Percentiles rank a stretch among this genome's conserved stretches.
These are phyloP conservation scores for Urocyon cinereoargenteus DNA, from an alignment of 2,797 vertebrate genomes.

Conservation along the genomic window DNA sequence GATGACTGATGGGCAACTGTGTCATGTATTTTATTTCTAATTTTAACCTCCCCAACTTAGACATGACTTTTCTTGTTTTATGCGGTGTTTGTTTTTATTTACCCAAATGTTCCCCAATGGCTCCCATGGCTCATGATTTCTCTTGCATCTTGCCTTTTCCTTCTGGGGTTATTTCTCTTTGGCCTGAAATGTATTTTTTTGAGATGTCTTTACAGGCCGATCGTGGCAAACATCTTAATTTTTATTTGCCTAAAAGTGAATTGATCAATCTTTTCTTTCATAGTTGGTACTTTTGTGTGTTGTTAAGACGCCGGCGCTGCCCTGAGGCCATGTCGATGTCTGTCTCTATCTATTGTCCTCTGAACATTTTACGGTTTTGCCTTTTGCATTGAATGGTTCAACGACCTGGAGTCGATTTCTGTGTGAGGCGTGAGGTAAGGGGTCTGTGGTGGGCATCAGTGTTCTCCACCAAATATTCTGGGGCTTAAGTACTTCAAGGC, in stretches of 20 bases:
- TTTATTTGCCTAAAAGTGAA: not conserved
- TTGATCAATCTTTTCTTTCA: not conserved
- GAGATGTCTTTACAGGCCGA: not conserved
- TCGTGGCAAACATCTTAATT: not conserved
- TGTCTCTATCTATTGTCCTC: rapidly evolving
- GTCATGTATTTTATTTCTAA: not conserved
- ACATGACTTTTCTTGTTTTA: not conserved
- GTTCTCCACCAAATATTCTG: not conserved
- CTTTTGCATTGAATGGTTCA: not conserved
- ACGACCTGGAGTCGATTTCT: not conserved
- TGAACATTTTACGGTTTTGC: not conserved
- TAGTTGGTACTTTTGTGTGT: not conserved
- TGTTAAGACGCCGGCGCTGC: not conserved
- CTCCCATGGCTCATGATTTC: rapidly evolving
- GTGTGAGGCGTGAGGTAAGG: not conserved
- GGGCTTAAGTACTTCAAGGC: not conserved
- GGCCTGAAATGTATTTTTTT: not conserved
- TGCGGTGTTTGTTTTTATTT: not conserved
- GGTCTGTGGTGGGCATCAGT: not conserved
- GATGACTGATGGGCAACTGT: rapidly evolving
- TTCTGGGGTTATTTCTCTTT: not conserved
- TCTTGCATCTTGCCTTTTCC: not conserved
- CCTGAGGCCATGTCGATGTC: not conserved
- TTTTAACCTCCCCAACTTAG: not conserved
- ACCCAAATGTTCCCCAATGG: not conserved